A percentile compares a stretch with the other conserved stretches of the same genome.
These are phyloP conservation scores for Liodrosophila aerea DNA, from an alignment of 2,888 invertebrate species.

Conservation along the genomic window DNA sequence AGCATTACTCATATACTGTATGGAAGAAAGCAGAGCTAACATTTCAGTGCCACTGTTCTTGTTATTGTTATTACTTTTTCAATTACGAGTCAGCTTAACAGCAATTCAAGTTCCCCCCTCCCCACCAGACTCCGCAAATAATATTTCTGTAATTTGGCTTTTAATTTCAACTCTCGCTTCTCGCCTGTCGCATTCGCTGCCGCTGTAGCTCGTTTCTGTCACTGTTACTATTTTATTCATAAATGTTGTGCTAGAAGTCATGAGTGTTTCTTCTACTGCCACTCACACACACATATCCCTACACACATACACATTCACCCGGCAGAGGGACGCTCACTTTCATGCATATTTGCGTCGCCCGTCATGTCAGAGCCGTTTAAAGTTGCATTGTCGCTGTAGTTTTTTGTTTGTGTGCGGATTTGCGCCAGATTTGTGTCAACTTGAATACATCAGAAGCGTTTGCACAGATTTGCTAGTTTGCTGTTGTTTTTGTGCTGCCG, in stretches of 20 bases:
- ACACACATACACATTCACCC: conserved; percentile 3
- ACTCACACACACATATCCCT: conserved; percentile 8
- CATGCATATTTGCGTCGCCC: conserved; percentile 30
- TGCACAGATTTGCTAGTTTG: conserved; percentile 62
- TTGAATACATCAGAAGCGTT: conserved; percentile 75
- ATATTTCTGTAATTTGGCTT: conserved; percentile 55
- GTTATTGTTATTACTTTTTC: conserved; percentile 53
- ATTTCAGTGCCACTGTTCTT: background rate
- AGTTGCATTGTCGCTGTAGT: conserved; percentile 49
- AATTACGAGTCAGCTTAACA: conserved; percentile 48
- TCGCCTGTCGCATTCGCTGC: conserved; percentile 22
- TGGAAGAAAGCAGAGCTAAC: background rate
- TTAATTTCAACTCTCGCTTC: conserved; percentile 60
- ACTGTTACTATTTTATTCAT: conserved; percentile 64
- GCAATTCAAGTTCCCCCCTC: conserved; percentile 11
- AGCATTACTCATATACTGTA: conserved; percentile 26
- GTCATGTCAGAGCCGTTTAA: conserved; percentile 66
- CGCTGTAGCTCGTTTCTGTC: conserved; percentile 22
- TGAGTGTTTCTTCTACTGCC: conserved; percentile 29
- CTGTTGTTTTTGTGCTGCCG: conserved; percentile 16
- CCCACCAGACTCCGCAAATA: conserved; percentile 5
- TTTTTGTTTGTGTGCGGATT: conserved; percentile 60
- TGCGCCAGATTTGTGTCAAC: conserved; percentile 77
- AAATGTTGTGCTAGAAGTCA: conserved; percentile 55
- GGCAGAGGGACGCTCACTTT: conserved; percentile 6